Evolutionary conservation across 2,113 vertebrate species (phyloP).

Genomic region (Conger conger): DNA sequence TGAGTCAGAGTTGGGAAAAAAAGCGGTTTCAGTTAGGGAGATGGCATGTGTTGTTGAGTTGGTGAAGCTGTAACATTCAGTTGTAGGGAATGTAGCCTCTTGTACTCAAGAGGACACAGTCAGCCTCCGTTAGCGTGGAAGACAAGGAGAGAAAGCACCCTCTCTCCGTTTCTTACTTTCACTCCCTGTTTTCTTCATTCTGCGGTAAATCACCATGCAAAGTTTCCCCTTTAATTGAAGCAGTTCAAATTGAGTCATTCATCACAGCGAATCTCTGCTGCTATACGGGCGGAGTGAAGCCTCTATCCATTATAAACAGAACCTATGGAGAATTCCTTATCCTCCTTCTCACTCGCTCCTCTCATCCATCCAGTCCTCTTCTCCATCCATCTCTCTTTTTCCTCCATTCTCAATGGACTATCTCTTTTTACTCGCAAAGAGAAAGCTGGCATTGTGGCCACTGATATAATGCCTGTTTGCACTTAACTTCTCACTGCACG

Average conservation of each 20-base stretch:
- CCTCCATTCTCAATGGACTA: background rate
- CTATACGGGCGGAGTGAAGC: conserved; percentile 30
- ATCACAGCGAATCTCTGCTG: conserved; percentile 40
- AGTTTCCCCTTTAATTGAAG: conserved; percentile 38
- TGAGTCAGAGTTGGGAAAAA: background rate
- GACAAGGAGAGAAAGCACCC: conserved; percentile 24
- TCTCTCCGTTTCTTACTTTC: conserved; percentile 1
- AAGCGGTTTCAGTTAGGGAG: background rate
- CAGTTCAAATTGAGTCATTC: conserved; percentile 39
- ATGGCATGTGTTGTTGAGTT: background rate
- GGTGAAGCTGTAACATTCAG: background rate
- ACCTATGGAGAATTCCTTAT: conserved; percentile 24
- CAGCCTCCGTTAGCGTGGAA: conserved; percentile 6
- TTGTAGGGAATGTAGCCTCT: background rate
- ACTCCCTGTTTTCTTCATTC: conserved; percentile 7
- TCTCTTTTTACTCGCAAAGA: background rate
- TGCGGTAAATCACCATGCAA: conserved; percentile 31
- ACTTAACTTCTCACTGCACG: background rate
- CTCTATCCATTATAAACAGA: conserved; percentile 38
- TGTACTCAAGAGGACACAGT: background rate
- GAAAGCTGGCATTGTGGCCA: background rate
- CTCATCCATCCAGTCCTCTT: conserved; percentile 21
- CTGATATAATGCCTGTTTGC: background rate
- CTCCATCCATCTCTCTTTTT: conserved; percentile 11
- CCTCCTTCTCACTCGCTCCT: conserved; percentile 19